Percentiles rank a stretch among this genome's conserved stretches.
phyloP scores from a whole-genome alignment of 2,113 vertebrate genomes.

The Ictalurus furcatus region DNA sequence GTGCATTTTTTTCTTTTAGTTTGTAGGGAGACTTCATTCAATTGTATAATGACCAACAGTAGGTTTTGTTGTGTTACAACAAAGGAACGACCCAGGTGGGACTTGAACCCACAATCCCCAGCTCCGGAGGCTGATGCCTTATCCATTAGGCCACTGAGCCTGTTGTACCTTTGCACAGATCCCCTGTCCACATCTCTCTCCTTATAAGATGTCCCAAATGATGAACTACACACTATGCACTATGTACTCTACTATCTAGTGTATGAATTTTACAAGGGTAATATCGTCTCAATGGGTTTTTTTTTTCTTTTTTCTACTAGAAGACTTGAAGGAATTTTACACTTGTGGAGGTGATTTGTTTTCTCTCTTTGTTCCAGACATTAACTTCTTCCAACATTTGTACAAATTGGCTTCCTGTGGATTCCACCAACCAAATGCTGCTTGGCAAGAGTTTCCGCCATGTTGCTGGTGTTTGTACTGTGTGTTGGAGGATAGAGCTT shows the following conservation, averaged over 20 bases:
- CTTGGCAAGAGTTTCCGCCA: not conserved
- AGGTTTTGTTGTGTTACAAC: too few species aligned
- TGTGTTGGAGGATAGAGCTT: not conserved
- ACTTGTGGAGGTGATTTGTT: not conserved
- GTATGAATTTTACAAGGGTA: too few species aligned
- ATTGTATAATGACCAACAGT: too few species aligned
- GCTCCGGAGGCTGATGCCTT: conserved; percentile 99
- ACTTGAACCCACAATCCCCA: conserved; percentile 80
- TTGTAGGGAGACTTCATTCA: too few species aligned
- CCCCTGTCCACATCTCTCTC: too few species aligned
- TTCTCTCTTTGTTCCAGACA: not conserved
- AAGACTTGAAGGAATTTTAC: not conserved
- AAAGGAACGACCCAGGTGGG: not conserved
- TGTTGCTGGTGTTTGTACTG: not conserved
- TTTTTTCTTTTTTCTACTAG: too few species aligned
- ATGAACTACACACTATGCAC: too few species aligned
- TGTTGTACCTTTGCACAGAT: too few species aligned
- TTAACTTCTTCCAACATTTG: not conserved
- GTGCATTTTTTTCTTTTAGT: too few species aligned
- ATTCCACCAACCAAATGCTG: not conserved
- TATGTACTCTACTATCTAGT: too few species aligned
- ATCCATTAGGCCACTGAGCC: conserved; percentile 85
- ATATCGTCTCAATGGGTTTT: too few species aligned
- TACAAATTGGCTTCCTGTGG: not conserved
- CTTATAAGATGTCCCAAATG: too few species aligned